Conservation (phyloP, 2,797 vertebrate species). For the Hephaestus fuliginosus region DNA sequence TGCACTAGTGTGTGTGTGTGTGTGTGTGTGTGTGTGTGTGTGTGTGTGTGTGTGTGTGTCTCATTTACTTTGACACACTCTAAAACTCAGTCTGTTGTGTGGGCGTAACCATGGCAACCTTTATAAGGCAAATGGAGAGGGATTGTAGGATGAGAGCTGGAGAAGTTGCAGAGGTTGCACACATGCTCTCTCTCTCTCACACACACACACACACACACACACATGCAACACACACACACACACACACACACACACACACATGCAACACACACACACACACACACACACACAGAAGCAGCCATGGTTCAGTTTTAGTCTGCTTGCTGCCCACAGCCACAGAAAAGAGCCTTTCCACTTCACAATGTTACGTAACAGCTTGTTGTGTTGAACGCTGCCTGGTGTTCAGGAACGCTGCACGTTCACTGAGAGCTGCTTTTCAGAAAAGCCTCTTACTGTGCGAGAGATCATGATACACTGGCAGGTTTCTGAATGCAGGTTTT, state of each 20-base stretch:
- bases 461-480: neutral
- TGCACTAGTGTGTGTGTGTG: neutral
- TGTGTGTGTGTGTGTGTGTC: neutral
- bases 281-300: neutral
- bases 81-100: constrained; percentile 61
- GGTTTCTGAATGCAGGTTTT: neutral
- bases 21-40: constrained; percentile 27
- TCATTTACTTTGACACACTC: constrained; percentile 31
- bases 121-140: constrained; percentile 64
- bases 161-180: constrained; percentile 53
- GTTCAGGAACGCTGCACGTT: constrained; percentile 39
- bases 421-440: constrained; percentile 8
- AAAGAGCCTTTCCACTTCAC: constrained; percentile 36
- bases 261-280: neutral
- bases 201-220: neutral
- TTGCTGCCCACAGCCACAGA: constrained; percentile 43
- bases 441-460: neutral
- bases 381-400: constrained; percentile 53
- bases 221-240: neutral
- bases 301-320: neutral
- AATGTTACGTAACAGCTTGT: constrained; percentile 49
- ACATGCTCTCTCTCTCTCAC: constrained; percentile 3
- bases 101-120: constrained; percentile 77
- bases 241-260: constrained; percentile 2
- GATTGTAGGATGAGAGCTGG: constrained; percentile 59